Conservation (phyloP, 2,888 invertebrate genomes). For the Ichneumon xanthorius region DNA sequence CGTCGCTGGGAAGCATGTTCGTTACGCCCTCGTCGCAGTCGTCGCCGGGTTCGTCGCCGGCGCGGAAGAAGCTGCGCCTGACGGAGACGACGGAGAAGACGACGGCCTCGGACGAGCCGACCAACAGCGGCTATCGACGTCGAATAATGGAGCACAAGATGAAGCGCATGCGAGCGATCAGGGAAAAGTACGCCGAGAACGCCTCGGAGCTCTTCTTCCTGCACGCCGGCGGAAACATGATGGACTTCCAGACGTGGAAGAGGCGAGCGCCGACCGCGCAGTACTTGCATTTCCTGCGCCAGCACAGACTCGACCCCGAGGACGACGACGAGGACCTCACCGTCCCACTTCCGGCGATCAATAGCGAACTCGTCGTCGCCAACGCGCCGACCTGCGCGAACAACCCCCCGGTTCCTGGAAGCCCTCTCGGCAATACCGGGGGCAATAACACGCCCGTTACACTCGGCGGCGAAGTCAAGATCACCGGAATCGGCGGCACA, state of each 20-base stretch:
- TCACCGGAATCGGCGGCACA: constrained; percentile 87
- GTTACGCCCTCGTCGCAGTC: constrained; percentile 72
- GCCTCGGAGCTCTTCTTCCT: constrained; percentile 95
- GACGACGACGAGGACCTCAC: constrained; percentile 85
- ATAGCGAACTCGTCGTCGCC: constrained; percentile 69
- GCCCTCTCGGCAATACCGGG: not conserved
- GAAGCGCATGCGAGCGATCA: constrained; percentile 89
- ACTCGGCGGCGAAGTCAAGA: constrained; percentile 87
- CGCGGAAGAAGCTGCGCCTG: constrained; percentile 85
- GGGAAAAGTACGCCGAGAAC: constrained; percentile 92
- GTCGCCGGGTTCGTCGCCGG: constrained; percentile 81
- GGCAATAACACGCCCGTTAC: constrained; percentile 59
- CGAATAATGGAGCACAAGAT: constrained; percentile 91
- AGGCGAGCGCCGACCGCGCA: constrained; percentile 92
- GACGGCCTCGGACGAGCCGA: constrained; percentile 68
- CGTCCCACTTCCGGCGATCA: constrained; percentile 73
- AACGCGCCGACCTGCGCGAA: constrained; percentile 36
- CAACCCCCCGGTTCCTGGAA: constrained; percentile 43
- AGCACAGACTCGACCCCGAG: constrained; percentile 89
- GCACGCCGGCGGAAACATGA: constrained; percentile 94
- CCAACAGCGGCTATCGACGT: constrained; percentile 85
- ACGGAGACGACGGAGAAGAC: constrained; percentile 83
- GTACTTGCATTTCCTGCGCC: constrained; percentile 91
- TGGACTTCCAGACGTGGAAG: constrained; percentile 94
- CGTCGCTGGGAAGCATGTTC: constrained; percentile 83